These are phyloP conservation scores for Platycheirus albimanus DNA, from an alignment of 2,888 invertebrate genomes.

Conservation along the genomic window DNA sequence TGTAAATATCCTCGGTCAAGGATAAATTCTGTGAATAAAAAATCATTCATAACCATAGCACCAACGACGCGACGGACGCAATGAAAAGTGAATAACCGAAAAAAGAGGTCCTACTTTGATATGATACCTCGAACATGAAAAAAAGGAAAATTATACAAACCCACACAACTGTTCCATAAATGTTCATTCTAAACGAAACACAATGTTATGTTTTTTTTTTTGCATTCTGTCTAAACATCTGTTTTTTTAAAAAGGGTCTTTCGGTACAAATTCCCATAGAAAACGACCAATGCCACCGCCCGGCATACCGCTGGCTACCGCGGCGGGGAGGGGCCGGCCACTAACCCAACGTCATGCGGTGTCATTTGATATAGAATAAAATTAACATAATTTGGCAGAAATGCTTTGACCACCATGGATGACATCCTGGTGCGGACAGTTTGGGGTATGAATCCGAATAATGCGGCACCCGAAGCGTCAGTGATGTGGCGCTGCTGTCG, in stretches of 20 bases:
- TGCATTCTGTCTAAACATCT: constrained; percentile 42
- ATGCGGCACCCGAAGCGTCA: constrained; percentile 49
- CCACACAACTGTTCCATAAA: constrained; percentile 14
- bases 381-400: constrained; percentile 66
- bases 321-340: too few species aligned
- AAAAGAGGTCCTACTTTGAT: too few species aligned
- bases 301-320: too few species aligned
- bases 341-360: constrained; percentile 14
- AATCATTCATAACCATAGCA: too few species aligned
- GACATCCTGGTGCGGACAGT: constrained; percentile 10
- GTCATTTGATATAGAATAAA: constrained; percentile 45
- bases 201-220: constrained; percentile 2
- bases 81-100: too few species aligned
- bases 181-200: constrained; percentile 34
- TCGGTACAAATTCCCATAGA: constrained; percentile 5
- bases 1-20: too few species aligned
- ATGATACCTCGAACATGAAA: too few species aligned
- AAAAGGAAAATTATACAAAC: background rate
- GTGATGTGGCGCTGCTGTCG: constrained; percentile 40
- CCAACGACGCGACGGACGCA: too few species aligned
- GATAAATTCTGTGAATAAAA: too few species aligned
- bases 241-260: background rate
- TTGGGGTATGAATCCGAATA: constrained; percentile 43
- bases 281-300: background rate
- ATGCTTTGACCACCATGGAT: constrained; percentile 38